Conservation (phyloP, 1,140 invertebrate species). For the Eupeodes corollae region DNA sequence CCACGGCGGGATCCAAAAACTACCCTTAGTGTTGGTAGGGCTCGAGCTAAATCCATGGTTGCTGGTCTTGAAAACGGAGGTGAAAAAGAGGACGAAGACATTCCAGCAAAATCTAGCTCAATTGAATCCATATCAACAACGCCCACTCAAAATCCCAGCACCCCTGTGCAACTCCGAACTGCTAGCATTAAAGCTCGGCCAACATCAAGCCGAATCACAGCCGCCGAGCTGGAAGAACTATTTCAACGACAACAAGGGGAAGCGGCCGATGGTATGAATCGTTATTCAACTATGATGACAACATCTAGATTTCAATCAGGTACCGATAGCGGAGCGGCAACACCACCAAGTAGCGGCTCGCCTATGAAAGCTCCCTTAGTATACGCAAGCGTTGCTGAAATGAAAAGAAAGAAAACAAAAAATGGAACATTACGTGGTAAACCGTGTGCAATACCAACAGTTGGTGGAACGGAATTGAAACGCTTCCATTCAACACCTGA, state of each 20-base stretch:
- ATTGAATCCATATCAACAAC: conserved; percentile 57
- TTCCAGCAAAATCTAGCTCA: conserved; percentile 63
- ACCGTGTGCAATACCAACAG: conserved; percentile 36
- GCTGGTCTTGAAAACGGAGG: conserved; percentile 59
- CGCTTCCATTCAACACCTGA: conserved; percentile 85
- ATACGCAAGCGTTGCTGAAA: conserved; percentile 88
- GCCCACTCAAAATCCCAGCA: conserved; percentile 40
- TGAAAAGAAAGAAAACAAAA: conserved; percentile 59
- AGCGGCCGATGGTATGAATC: conserved; percentile 23
- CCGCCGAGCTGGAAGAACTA: conserved; percentile 79
- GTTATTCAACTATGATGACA: conserved; percentile 53
- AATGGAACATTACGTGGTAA: conserved; percentile 31
- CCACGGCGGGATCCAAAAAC: conserved; percentile 86
- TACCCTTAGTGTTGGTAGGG: conserved; percentile 81
- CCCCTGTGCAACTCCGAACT: conserved; percentile 59
- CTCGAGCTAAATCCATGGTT: conserved; percentile 80
- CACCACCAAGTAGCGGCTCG: conserved; percentile 46
- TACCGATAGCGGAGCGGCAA: conserved; percentile 39
- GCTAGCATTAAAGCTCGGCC: conserved; percentile 80
- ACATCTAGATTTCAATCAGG: conserved; percentile 61
- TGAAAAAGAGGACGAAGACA: conserved; percentile 40
- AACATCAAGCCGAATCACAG: conserved; percentile 73
- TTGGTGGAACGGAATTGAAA: conserved; percentile 44
- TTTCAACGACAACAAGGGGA: conserved; percentile 67
- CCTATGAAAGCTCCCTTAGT: conserved; percentile 56